Percentiles rank a stretch among this genome's conserved stretches.
Evolutionary conservation across 1,140 invertebrate genomes (phyloP).

Genomic region (Semibalanus balanoides): DNA sequence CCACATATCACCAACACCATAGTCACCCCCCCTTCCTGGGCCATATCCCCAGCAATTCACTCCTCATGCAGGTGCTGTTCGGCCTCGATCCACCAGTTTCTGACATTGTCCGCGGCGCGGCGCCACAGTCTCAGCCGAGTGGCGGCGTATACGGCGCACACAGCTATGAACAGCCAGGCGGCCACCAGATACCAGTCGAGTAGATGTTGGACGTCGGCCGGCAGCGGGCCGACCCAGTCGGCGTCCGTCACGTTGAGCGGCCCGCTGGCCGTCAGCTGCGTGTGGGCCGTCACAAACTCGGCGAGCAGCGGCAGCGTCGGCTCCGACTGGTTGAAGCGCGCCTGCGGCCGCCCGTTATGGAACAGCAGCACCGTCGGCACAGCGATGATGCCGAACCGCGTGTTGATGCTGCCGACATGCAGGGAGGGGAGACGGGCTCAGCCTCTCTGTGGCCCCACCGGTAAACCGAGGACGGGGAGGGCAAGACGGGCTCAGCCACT

Average conservation of each 20-base stretch:
- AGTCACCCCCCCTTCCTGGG: no score
- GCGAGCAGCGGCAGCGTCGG: background rate
- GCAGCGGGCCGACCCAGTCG: background rate
- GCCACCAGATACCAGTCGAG: background rate
- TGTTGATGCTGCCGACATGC: background rate
- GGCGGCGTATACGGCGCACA: background rate
- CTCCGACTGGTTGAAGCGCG: background rate
- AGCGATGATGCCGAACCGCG: conserved; percentile 2
- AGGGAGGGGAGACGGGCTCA: no score
- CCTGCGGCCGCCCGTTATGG: background rate
- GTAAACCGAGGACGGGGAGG: no score
- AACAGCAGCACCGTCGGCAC: background rate
- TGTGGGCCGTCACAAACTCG: background rate
- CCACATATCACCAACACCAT: no score
- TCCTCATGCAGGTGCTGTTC: background rate
- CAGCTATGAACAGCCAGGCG: background rate
- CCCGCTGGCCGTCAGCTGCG: background rate
- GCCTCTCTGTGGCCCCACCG: no score
- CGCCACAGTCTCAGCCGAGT: background rate
- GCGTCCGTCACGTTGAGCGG: background rate
- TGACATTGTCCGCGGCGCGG: background rate
- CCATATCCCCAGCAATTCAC: background rate
- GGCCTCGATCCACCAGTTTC: background rate
- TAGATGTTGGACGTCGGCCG: background rate
- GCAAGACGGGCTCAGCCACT: no score